These are phyloP conservation scores for Prostheceraeus crozeri DNA, from an alignment of 2,888 invertebrate genomes.

Conservation along the genomic window DNA sequence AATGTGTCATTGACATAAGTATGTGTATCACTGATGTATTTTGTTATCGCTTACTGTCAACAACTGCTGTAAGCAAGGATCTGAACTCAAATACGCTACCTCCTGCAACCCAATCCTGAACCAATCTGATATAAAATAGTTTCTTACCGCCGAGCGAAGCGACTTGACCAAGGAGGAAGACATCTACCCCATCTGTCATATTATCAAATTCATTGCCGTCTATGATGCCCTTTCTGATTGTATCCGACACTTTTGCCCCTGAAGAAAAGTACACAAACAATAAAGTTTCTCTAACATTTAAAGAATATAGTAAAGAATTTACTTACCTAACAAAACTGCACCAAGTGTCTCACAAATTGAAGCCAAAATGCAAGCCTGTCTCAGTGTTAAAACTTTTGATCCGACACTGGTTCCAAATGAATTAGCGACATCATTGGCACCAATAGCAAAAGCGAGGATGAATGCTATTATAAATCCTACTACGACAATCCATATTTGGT, in stretches of 20 bases:
- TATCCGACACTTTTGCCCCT: slow-evolving; percentile 87
- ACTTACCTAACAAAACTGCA: slow-evolving; percentile 81
- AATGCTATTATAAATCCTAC: slow-evolving; percentile 89
- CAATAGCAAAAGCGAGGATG: slow-evolving; percentile 90
- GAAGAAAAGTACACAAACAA: neutral
- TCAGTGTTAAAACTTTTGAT: slow-evolving; percentile 82
- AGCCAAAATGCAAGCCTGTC: slow-evolving; percentile 88
- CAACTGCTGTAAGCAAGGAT: too few relatives aligned
- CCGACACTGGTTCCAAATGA: slow-evolving; percentile 98
- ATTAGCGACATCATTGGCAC: slow-evolving; percentile 97
- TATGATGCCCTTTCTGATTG: slow-evolving; percentile 93
- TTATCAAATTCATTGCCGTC: slow-evolving; percentile 73
- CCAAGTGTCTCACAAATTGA: slow-evolving; percentile 93
- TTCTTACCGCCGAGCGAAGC: slow-evolving; percentile 65
- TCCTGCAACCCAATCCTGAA: too few relatives aligned
- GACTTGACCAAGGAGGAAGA: slow-evolving; percentile 80
- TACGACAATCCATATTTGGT: slow-evolving; percentile 70
- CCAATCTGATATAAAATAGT: too few relatives aligned
- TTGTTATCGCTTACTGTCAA: too few relatives aligned
- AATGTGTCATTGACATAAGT: too few relatives aligned
- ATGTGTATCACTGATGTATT: too few relatives aligned
- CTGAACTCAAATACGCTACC: too few relatives aligned
- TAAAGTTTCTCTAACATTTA: too few relatives aligned
- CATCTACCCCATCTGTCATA: neutral
- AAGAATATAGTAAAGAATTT: too few relatives aligned